A percentile compares a stretch with the other conserved stretches of the same genome.
These are phyloP conservation scores for Oenanthe oenanthe DNA, from an alignment of 2,113 vertebrate species.

Conservation along the genomic window DNA sequence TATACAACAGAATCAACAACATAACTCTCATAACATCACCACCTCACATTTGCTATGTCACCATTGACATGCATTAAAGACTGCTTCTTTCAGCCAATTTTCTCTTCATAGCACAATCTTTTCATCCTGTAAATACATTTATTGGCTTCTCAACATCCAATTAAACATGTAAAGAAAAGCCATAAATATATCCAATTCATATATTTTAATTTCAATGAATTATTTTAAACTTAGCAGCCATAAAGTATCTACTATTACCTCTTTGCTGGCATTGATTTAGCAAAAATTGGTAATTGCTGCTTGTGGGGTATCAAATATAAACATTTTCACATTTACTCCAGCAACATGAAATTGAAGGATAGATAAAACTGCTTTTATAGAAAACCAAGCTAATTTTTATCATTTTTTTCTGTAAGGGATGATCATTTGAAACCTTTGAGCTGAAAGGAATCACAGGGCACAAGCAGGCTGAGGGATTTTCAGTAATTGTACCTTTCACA, in stretches of 20 bases:
- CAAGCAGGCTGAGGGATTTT: constrained; percentile 1
- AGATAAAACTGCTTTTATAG: background rate
- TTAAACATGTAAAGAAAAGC: background rate
- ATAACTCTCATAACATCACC: background rate
- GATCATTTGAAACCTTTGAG: background rate
- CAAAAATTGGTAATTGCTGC: background rate
- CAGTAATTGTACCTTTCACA: constrained; percentile 11
- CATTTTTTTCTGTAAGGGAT: background rate
- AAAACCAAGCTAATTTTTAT: background rate
- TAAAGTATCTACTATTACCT: background rate
- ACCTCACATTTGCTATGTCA: background rate
- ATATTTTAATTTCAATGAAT: background rate
- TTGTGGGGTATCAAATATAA: background rate
- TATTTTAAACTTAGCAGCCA: background rate
- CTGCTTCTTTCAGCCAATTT: background rate
- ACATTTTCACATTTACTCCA: background rate
- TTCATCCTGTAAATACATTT: constrained; percentile 1
- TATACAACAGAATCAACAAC: background rate
- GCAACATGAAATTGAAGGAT: background rate
- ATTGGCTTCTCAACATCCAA: background rate
- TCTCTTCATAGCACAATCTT: background rate
- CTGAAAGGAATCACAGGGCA: background rate
- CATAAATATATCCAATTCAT: background rate
- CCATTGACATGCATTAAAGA: background rate
- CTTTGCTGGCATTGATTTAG: background rate